Conservation (phyloP, 2,797 vertebrate genomes). For the Pseudomugil gertrudae region DNA sequence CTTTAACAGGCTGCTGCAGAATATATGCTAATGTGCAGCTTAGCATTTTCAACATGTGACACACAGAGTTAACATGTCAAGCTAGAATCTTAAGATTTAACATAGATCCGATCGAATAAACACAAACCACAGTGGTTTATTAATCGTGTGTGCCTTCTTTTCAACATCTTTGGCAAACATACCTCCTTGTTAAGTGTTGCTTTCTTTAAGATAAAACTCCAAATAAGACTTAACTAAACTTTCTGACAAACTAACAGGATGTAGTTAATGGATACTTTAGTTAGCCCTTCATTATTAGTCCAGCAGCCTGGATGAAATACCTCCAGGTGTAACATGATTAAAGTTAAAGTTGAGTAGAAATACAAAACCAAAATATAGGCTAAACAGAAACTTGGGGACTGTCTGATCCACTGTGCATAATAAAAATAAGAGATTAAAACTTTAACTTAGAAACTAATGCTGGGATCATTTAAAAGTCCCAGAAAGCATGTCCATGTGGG, state of each 20-base stretch:
- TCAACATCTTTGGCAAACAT: not conserved
- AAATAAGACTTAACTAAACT: no score
- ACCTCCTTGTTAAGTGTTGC: not conserved
- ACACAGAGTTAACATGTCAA: not conserved
- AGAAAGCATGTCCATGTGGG: no score
- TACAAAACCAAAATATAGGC: not conserved
- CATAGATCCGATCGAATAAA: not conserved
- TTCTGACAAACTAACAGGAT: no score
- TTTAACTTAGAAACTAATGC: not conserved
- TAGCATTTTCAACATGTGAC: not conserved
- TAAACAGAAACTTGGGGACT: not conserved
- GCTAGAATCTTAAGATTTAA: not conserved
- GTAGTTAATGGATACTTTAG: no score
- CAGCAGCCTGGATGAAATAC: no score
- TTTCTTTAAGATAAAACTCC: not conserved
- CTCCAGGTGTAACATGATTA: not conserved
- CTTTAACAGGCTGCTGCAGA: not conserved
- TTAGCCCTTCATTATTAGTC: no score
- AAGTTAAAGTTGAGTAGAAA: not conserved
- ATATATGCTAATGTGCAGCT: slow-evolving; percentile 1
- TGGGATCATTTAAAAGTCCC: no score
- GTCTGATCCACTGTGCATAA: not conserved
- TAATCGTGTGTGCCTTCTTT: not conserved
- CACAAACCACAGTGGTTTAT: not conserved
- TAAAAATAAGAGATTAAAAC: not conserved